Base-by-base conservation (phyloP, 2,113 vertebrate genomes). In the Atrichornis clamosus region DNA sequence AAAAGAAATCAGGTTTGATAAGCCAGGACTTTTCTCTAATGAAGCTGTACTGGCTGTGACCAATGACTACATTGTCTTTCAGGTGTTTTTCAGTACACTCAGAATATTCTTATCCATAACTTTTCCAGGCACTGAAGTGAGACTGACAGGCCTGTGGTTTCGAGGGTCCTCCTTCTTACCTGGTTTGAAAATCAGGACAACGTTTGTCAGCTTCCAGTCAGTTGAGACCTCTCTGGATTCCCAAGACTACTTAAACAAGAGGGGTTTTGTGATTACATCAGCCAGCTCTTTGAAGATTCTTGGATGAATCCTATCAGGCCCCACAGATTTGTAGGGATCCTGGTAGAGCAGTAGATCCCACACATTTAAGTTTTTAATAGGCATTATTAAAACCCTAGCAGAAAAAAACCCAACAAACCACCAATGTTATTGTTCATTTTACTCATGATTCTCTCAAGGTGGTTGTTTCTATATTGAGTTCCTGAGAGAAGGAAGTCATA, bases 41-140 rank as follows among this genome's bases (percentile, higher is more conserved):
- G 35, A 32, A 53, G 39, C 3, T 6, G 2, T 17, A 26, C 47
- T 46, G 32, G 47, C 58, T 74, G 49, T 64, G n/a, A 64, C 23
- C 1, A 0, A 8, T 39, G 23, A 22, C 17, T 55, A 33, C 0
- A 0, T 22, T 73, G 17, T 63, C 47, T 33, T 39, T 39, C n/a
- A 47, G n/a, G 41, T 53, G 18, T 22, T 84, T 33, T 39, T 28
- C 41, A 39, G 11, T 22, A 23, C 2, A 6, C 14, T 3, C 15
- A 15, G 23, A 41, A 47, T 56, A 56, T 74, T 12, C 28, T 46
- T 62, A 32, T 33, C 6, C 12, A 4, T 39, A n/a, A 39, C n/a
- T 56, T 63, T 15, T 28, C 2, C 19, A 56, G 18, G 4, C n/a
- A 39, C 5, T 28, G 23, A 3, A 41, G 1, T 35, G 35, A 41